These are phyloP conservation scores for Meda fulgida DNA, from an alignment of 2,797 vertebrate genomes.

Conservation along the genomic window DNA sequence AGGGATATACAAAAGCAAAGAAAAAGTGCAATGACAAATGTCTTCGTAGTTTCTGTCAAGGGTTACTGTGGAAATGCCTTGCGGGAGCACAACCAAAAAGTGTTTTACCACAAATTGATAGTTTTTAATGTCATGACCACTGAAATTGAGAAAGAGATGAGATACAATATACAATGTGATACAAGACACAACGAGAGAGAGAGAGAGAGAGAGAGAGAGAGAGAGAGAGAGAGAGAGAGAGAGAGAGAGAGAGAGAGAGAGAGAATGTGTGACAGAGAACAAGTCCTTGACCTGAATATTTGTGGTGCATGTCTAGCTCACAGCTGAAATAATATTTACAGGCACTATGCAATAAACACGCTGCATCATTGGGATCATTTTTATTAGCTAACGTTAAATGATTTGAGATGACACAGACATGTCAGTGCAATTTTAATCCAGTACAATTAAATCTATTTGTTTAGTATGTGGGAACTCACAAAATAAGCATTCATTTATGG, in stretches of 20 bases:
- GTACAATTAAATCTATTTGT: slow-evolving; percentile 9
- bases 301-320: slow-evolving; percentile 18
- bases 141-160: slow-evolving; percentile 27
- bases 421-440: slow-evolving; percentile 13
- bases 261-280: neutral
- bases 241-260: neutral
- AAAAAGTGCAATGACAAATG: slow-evolving; percentile 48
- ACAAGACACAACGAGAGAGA: neutral
- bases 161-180: slow-evolving; percentile 2
- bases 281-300: slow-evolving; percentile 47
- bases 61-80: slow-evolving; percentile 51
- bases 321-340: slow-evolving; percentile 45
- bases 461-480: neutral
- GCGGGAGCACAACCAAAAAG: slow-evolving; percentile 42
- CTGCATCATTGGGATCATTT: slow-evolving; percentile 15
- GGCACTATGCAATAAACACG: slow-evolving; percentile 21
- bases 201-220: neutral
- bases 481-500: neutral
- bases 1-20: slow-evolving; percentile 52
- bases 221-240: neutral
- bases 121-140: slow-evolving; percentile 52
- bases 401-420: slow-evolving; percentile 7
- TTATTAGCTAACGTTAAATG: slow-evolving; percentile 23
- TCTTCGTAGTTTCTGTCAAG: slow-evolving; percentile 39
- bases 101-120: slow-evolving; percentile 61